These are phyloP conservation scores for Myocastor coypus DNA, from an alignment of 2,113 vertebrate species.

Conservation along the genomic window DNA sequence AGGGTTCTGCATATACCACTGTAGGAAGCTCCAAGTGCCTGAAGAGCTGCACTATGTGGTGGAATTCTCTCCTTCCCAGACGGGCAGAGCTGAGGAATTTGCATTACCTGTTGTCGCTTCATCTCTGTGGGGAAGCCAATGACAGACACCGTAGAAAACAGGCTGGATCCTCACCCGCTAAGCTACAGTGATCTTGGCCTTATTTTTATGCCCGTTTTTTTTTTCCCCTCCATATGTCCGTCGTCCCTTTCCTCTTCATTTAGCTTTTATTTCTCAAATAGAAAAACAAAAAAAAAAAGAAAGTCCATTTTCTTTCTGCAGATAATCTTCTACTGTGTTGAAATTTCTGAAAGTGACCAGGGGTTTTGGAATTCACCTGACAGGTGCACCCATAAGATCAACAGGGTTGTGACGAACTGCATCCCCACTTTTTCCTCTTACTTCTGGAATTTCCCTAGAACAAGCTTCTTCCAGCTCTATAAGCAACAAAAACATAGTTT, in stretches of 20 bases:
- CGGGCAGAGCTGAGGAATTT: neutral
- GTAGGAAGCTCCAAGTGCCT: accelerated
- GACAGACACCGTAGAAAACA: neutral
- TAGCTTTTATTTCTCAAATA: neutral
- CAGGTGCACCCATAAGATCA: slow-evolving; percentile 24
- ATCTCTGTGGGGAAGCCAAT: neutral
- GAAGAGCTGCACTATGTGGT: slow-evolving; percentile 44
- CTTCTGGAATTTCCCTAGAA: neutral
- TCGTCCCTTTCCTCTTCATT: neutral
- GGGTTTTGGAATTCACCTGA: slow-evolving; percentile 46
- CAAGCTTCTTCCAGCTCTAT: neutral
- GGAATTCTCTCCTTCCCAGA: slow-evolving; percentile 20
- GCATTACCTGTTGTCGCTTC: slow-evolving; percentile 11
- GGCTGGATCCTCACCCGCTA: neutral
- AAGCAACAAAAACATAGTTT: neutral
- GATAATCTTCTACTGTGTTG: neutral
- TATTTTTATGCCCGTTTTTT: neutral
- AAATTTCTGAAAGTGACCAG: neutral
- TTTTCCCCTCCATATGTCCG: neutral
- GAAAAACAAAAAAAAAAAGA: neutral
- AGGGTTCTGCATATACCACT: slow-evolving; percentile 42
- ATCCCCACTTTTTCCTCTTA: neutral
- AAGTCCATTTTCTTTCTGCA: neutral
- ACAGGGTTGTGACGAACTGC: neutral
- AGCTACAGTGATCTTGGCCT: neutral